Conservation (phyloP, 2,888 invertebrate genomes). For the Pantelozetes paolii region DNA sequence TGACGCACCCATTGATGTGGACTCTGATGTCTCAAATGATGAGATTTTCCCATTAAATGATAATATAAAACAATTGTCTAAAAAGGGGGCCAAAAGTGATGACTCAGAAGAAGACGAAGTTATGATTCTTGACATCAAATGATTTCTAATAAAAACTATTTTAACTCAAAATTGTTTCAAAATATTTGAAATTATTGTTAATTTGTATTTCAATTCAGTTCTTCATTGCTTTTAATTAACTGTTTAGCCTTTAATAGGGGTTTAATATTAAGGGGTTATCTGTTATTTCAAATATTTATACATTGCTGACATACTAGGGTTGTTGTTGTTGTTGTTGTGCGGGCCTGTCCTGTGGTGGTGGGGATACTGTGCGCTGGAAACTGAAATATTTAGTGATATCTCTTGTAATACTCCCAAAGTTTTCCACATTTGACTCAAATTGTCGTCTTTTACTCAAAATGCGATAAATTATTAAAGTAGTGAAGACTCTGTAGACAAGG, state of each 20-base stretch:
- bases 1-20: background rate
- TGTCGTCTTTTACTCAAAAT: background rate
- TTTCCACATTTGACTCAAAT: background rate
- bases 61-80: background rate
- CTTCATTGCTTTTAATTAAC: no score
- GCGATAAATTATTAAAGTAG: background rate
- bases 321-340: background rate
- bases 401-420: background rate
- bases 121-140: background rate
- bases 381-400: background rate
- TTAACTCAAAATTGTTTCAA: background rate
- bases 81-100: conserved; percentile 6
- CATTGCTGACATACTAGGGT: background rate
- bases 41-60: background rate
- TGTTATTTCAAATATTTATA: background rate
- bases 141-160: background rate
- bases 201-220: no score
- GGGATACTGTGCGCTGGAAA: background rate
- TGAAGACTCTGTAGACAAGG: background rate
- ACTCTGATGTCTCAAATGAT: conserved; percentile 6
- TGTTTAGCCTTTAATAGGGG: no score
- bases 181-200: no score
- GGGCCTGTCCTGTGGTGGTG: background rate
- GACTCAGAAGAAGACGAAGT: conserved; percentile 9
- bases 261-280: no score